Evolutionary conservation across 2,888 invertebrate species (phyloP), one percentile per base, ranked within the genome.

Genomic region (Trichopria drosophilae): DNA sequence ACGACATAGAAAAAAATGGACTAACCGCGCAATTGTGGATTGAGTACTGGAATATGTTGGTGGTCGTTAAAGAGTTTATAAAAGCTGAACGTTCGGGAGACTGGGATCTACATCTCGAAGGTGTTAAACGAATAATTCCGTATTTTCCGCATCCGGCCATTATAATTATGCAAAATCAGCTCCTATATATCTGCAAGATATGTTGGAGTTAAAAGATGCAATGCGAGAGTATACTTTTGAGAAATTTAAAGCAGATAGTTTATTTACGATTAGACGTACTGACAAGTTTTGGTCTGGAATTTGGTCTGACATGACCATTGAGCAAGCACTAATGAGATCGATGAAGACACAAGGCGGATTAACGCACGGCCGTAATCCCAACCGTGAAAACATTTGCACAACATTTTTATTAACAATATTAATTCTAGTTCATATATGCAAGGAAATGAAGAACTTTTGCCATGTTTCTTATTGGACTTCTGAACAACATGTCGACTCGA

Each of bases 181-280:
- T 18, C 68, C 71, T 26, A 32, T 73, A 6, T 72, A 73, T 62
- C 48, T 75, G 22, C 75, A 75, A 63, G 68, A 71, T 55, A 75
- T 73, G 71, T 29, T 43, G 10, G 26, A 53, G 28, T 60, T 72
- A 36, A 18, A 55, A 41, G 41, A 52, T 37, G 57, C 43, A 53
- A 67, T 62, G 60, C 12, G n/a, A n/a, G n/a, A n/a, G n/a, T n/a
- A 53, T n/a, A 37, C 51, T 12, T 28, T 13, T 23, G n/a, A n/a
- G n/a, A n/a, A n/a, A n/a, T n/a, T n/a, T n/a, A n/a, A n/a, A n/a
- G n/a, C n/a, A n/a, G n/a, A 31, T 51, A 51, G 61, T 29, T 52
- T 43, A 35, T 58, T 53, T 18, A 62, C 62, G 15, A 52, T 61
- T 26, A 54, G 58, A 48, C 53, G 58, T 22, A 43, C 57, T 12